Percentiles rank a stretch among this genome's conserved stretches.
Evolutionary conservation across 2,797 vertebrate species (phyloP).

Genomic region (Sarcoramphus papa): DNA sequence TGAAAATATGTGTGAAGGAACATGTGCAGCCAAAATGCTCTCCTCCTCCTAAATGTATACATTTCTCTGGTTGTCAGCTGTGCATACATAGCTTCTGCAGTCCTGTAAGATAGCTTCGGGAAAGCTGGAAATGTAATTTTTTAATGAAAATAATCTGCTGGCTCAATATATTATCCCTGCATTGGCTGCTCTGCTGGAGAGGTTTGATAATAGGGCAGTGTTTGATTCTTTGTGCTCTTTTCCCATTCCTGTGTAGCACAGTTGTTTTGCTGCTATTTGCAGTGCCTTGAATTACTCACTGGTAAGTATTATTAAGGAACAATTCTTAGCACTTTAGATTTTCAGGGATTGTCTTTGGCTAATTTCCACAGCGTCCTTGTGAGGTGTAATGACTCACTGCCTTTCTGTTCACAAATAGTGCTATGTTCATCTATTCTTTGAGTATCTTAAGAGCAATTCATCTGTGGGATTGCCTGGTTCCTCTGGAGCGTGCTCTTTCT

Average conservation of each 20-base stretch:
- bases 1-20: neutral
- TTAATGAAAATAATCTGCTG: neutral
- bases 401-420: neutral
- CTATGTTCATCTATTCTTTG: neutral
- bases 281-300: neutral
- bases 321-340: neutral
- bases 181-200: neutral
- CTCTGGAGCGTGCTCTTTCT: neutral
- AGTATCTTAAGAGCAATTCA: neutral
- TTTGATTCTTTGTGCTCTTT: neutral
- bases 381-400: neutral
- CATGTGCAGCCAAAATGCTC: neutral
- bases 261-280: neutral
- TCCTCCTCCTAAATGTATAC: neutral
- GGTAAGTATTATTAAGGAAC: neutral
- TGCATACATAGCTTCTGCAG: neutral
- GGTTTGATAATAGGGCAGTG: neutral
- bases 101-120: neutral
- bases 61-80: neutral
- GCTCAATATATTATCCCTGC: neutral
- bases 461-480: neutral
- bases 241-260: neutral
- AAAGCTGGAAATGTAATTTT: slow-evolving; percentile 3
- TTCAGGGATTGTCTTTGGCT: neutral
- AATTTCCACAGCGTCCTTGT: neutral